Percentiles rank a stretch among this genome's conserved stretches.
These are phyloP conservation scores for Drosophila lini DNA, from an alignment of 1,140 invertebrate genomes.

Conservation along the genomic window DNA sequence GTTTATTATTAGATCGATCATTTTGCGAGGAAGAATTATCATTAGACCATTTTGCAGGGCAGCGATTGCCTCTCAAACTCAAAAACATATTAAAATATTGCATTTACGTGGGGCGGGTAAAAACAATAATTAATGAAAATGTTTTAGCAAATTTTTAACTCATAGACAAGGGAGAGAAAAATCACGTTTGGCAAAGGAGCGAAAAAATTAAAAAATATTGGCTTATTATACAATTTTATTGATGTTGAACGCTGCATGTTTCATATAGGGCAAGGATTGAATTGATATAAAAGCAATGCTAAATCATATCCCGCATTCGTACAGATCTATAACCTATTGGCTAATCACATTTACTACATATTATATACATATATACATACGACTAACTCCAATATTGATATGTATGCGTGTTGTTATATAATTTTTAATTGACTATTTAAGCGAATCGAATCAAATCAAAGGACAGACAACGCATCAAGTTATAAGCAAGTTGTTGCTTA, in stretches of 20 bases:
- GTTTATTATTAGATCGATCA: constrained; percentile 19
- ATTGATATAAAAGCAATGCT: constrained; percentile 55
- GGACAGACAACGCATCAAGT: constrained; percentile 72
- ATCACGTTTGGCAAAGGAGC: constrained; percentile 34
- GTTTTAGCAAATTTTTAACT: constrained; percentile 78
- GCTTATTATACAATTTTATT: constrained; percentile 77
- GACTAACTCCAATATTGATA: constrained; percentile 54
- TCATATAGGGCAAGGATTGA: constrained; percentile 24
- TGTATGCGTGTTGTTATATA: constrained; percentile 76
- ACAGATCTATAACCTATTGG: constrained; percentile 63
- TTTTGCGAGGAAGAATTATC: constrained; percentile 12
- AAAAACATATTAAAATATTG: constrained; percentile 51
- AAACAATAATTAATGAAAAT: constrained; percentile 49
- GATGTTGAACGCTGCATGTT: constrained; percentile 64
- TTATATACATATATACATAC: constrained; percentile 53
- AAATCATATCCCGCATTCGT: constrained; percentile 71
- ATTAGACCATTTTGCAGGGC: constrained; percentile 15
- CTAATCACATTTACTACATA: constrained; percentile 68
- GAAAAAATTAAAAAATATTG: constrained; percentile 68
- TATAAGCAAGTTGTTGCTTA: constrained; percentile 75
- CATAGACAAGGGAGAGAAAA: constrained; percentile 34
- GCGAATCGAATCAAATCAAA: constrained; percentile 74
- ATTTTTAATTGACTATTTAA: constrained; percentile 69
- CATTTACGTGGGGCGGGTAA: constrained; percentile 46
- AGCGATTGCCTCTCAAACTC: constrained; percentile 10